Conservation (phyloP, 92 coral and sea anemone genomes). For the Siderastrea radians region DNA sequence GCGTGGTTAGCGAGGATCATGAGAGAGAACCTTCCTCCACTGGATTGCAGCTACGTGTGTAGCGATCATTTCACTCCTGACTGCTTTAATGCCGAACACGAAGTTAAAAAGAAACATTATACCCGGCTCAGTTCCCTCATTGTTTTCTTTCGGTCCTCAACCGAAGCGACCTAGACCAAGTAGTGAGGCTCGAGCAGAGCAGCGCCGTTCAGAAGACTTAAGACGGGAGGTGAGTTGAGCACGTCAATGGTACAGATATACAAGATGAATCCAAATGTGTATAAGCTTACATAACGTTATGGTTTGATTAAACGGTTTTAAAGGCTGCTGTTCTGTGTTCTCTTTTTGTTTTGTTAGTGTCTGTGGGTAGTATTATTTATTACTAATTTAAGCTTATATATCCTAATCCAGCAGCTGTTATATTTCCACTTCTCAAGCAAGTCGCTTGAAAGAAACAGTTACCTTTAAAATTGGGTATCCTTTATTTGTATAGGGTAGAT, state of each 20-base stretch:
- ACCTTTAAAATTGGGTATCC: neutral
- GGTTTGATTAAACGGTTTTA: neutral
- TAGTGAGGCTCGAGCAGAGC: neutral
- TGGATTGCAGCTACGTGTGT: constrained; percentile 65
- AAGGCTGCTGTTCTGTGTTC: neutral
- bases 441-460: neutral
- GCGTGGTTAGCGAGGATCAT: constrained; percentile 57
- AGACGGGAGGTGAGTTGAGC: constrained; percentile 21
- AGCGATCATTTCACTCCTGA: constrained; percentile 58
- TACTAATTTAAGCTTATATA: neutral
- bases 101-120: constrained; percentile 3
- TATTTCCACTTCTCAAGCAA: neutral
- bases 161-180: constrained; percentile 14
- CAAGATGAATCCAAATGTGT: neutral
- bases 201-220: neutral
- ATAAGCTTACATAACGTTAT: neutral
- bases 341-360: neutral
- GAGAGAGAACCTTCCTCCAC: constrained; percentile 58
- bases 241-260: neutral
- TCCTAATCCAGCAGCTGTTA: neutral
- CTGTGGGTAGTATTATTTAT: neutral
- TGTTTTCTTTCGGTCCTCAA: constrained; percentile 6
- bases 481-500: neutral
- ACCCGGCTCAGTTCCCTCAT: neutral
- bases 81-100: constrained; percentile 39